Evolutionary conservation across 2,888 invertebrate species (phyloP).

Genomic region (Ectropis crepuscularia): DNA sequence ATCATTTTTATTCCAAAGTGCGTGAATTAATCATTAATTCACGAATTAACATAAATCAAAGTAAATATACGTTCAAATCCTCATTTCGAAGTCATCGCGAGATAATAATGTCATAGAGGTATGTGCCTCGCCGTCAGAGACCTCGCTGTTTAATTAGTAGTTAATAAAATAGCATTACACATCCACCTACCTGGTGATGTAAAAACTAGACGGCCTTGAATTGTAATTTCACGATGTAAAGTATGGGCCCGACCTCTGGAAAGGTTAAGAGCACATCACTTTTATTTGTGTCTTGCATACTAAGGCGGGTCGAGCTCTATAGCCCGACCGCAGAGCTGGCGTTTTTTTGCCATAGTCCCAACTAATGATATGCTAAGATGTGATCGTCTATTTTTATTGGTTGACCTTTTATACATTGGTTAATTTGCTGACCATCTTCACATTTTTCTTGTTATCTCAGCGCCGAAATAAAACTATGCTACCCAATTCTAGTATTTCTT

Average conservation of each 20-base stretch:
- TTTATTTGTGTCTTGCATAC: conserved; percentile 70
- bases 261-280: conserved; percentile 80
- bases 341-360: conserved; percentile 47
- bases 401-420: conserved; percentile 49
- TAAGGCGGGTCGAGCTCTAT: conserved; percentile 59
- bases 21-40: not conserved
- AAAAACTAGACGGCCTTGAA: conserved; percentile 71
- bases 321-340: conserved; percentile 43
- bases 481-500: not conserved
- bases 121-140: conserved; percentile 22
- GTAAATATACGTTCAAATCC: not conserved
- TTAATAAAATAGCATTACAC: conserved; percentile 52
- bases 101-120: conserved; percentile 13
- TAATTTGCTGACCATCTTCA: conserved; percentile 37
- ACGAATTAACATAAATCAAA: not conserved
- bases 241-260: conserved; percentile 69
- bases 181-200: conserved; percentile 47
- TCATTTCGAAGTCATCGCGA: conserved; percentile 5
- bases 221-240: conserved; percentile 75
- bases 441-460: conserved; percentile 22
- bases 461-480: conserved; percentile 1
- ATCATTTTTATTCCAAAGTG: not conserved
- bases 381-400: conserved; percentile 43
- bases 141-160: conserved; percentile 55
- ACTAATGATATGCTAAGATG: conserved; percentile 40